Evolutionary conservation across 1,140 invertebrate species (phyloP), one percentile per base, ranked within the genome.

Genomic region (Nomia melanderi): DNA sequence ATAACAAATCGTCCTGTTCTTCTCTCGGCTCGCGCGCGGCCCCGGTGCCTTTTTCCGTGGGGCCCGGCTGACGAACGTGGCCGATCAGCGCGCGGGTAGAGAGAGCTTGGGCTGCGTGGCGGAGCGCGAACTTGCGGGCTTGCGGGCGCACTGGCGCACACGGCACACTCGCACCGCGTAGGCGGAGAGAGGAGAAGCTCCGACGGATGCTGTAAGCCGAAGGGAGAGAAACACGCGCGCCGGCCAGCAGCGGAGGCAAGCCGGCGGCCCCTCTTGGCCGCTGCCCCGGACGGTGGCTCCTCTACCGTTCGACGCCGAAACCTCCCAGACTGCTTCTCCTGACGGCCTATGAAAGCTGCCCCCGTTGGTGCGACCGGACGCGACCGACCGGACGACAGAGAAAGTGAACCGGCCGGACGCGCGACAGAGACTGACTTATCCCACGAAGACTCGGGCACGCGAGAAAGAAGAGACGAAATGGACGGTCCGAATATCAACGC

Each of bases 101-200:
- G 83, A 82, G 83, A 82, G 82, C 85, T 86, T 86, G 62, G 77
- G 82, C 83, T 86, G 90, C 89, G 87, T 88, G 86, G 90, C 88
- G 90, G 91, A 90, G 89, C 91, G 90, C 90, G 91, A 92, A 92
- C 91, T 92, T 92, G 91, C 91, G 90, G 90, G 91, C 90, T 92
- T 92, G 90, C 91, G 90, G 90, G 91, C 90, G 91, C 90, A 92
- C 91, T 92, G 91, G 90, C 91, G 90, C 88, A 84, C 83, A 85
- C 83, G 82, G 84, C 81, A 83, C 81, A 85, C 88, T 79, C 83
- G 82, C 72, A 88, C 84, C 89, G 90, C 90, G 90, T 90, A 92
- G 90, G 89, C 90, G 90, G 91, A 91, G 89, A 85, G 86, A 85
- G 85, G 74, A 79, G 82, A 86, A 79, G 84, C 81, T 82, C 77